Evolutionary conservation across 2,113 vertebrate genomes (phyloP), one percentile per base, ranked within the genome.

Genomic region (Notothenia coriiceps): DNA sequence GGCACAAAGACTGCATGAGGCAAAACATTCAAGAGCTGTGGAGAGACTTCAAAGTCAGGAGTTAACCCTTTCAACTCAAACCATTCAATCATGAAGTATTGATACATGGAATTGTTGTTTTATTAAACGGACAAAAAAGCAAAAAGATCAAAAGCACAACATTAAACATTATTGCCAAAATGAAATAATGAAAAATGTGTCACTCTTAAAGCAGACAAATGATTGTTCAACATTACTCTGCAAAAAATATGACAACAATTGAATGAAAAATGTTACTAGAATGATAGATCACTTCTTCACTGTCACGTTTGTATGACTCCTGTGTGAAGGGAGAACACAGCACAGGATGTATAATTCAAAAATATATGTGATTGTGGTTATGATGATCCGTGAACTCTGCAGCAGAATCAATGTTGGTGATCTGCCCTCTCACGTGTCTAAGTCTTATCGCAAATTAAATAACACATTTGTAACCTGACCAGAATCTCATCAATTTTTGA

Each of bases 1-100:
- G 92, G 91, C 6, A 17, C 70, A 80, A 68, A 72, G 7, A 59
- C 56, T 67, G 52, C 72, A 77, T 2, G 1, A 44, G 51, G 43
- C 5, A 44, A 33, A 3, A 18, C 44, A 66, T 0, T 18, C 1
- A 18, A 2, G 54, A 20, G 13, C 44, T 59, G 77, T 51, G 44
- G 54, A 79, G 50, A 51, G 74, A 65, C 20, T 57, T 50, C 1
- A 56, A 8, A 46, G 4, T 29, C 29, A 29, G 29, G 29, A 43
- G 57, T 71, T 54, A 64, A 71, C 50, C 35, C 52, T n/a, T 55
- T 43, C 11, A 59, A 43, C 7, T 60, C 1, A 2, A 77, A 46
- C 9, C 9, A 15, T 12, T 35, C 18, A 33, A 20, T 0, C 29
- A 13, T 51, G 3, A n/a, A 65, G 15, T 55, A 44, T 11, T 29